Evolutionary conservation across 2,888 invertebrate genomes (phyloP), one percentile per base, ranked within the genome.

Genomic region (Lissocephala sabroskyi): DNA sequence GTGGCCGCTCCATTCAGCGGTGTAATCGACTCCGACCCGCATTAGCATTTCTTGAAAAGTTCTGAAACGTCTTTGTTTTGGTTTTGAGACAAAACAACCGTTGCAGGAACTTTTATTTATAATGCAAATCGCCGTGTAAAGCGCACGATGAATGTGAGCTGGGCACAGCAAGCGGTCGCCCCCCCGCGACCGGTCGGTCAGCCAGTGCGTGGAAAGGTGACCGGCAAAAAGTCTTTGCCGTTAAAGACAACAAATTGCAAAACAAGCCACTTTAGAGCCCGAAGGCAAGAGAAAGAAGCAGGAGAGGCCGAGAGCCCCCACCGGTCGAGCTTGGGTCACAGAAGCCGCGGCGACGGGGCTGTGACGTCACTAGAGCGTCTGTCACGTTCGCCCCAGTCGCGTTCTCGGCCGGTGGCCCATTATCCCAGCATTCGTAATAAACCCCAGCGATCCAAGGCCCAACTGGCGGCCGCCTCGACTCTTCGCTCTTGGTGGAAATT

Each of bases 401-500:
- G 14, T 53, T 70, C 58, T 43, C 50, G 30, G 50, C 55, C 62
- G 68, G 55, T 65, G 48, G 33, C 41, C 48, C 59, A 49, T 68
- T 55, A 49, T 60, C 64, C 73, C 76, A 59, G 50, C 36, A 59
- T 73, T 73, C 73, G 79, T 76, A 73, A 73, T 60, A 70, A 41
- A 71, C 49, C 45, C 56, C 52, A 59, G 41, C 43, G 39, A 11
- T 23, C 23, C 23, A 23, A 7, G 19, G 33, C 10, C 16, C 10
- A 18, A 14, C n/a, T 17, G 3, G 37, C 28, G 14, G 30, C n/a
- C 32, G 46, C 53, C 44, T 49, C 23, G 33, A 57, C 43, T 14
- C 39, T 19, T 40, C 36, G 28, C 35, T 39, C 51, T 54, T 70
- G 49, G 70, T 75, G 71, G 75, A 77, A 76, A 70, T 77, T 67